Evolutionary conservation across 2,888 invertebrate species (phyloP), one percentile per base, ranked within the genome.

Genomic region (Microplitis manilae): DNA sequence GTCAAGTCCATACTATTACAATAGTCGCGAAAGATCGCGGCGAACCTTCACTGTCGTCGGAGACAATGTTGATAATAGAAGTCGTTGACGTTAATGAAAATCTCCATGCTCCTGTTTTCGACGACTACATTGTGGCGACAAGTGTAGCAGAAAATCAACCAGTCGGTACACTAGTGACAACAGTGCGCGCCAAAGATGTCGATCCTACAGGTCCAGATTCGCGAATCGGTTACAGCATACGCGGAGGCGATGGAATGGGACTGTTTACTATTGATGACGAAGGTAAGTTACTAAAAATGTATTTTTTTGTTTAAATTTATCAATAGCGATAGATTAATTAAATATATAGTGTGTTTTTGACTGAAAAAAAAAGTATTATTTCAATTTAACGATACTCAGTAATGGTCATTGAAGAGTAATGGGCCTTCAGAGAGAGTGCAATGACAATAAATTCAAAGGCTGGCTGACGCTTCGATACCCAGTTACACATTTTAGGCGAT

Each of bases 81-180:
- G 93, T 97, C 79, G 95, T 96, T 83, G 98, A 98, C 91, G 98
- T 98, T 17, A 97, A 98, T 91, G 98, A 98, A 91, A 98, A 98
- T 90, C 91, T 94, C 76, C 94, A 94, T 90, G 92, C 96, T 74
- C 97, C 98, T 1, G 91, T 92, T 81, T 98, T 98, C 90, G 92
- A 93, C 73, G 96, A 96, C 89, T 95, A 95, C 86, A 96, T 96
- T 82, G 91, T 95, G 80, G 91, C 92, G 79, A 95, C 95, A 72
- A 92, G 91, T 83, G 95, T 98, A 80, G 91, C 91, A 77, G 98
- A 98, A 91, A 97, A 97, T 90, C 93, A 94, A 85, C 93, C 95
- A 6, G 91, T 94, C 65, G 96, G 95, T 75, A 93, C 95, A 2
- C 91, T 93, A 64, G 97, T 97, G 82, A 93, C 95, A 86, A 93